Conservation (phyloP, 2,113 vertebrate genomes). For the Colaptes auratus region DNA sequence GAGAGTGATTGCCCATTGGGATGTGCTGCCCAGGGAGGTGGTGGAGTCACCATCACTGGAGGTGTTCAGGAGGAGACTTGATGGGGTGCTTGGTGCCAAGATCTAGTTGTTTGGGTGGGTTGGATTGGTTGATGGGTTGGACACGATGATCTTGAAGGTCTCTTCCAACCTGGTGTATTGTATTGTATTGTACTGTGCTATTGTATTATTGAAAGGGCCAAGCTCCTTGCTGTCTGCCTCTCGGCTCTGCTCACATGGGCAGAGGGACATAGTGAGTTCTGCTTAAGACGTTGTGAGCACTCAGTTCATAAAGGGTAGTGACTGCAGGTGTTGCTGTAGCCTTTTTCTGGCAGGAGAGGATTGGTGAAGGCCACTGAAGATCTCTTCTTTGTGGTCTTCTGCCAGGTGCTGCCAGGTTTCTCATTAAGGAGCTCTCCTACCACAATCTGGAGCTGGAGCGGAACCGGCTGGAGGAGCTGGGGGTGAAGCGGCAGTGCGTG, state of each 20-base stretch:
- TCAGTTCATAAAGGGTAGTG: neutral
- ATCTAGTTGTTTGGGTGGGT: too few relatives aligned
- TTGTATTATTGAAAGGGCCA: neutral
- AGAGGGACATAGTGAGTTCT: neutral
- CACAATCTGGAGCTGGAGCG: slow-evolving; percentile 97
- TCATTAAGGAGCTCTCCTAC: slow-evolving; percentile 97
- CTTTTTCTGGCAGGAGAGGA: neutral
- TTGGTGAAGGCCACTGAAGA: neutral
- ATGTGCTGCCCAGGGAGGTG: too few relatives aligned
- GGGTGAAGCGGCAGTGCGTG: slow-evolving; percentile 89
- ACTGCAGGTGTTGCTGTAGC: neutral
- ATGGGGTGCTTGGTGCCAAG: too few relatives aligned
- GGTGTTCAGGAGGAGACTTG: too few relatives aligned
- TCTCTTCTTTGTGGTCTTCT: neutral
- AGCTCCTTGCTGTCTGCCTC: neutral
- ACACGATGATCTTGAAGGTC: too few relatives aligned
- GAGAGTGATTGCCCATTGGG: too few relatives aligned
- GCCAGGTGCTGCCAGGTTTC: slow-evolving; percentile 92
- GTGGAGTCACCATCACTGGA: too few relatives aligned
- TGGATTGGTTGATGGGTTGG: too few relatives aligned
- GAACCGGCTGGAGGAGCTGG: slow-evolving; percentile 91
- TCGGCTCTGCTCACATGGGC: neutral
- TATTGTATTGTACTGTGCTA: too few relatives aligned
- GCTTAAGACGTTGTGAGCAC: neutral
- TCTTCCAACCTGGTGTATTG: too few relatives aligned